Base-by-base conservation (phyloP, 2,888 invertebrate species). In the Callyntrura sp. region DNA sequence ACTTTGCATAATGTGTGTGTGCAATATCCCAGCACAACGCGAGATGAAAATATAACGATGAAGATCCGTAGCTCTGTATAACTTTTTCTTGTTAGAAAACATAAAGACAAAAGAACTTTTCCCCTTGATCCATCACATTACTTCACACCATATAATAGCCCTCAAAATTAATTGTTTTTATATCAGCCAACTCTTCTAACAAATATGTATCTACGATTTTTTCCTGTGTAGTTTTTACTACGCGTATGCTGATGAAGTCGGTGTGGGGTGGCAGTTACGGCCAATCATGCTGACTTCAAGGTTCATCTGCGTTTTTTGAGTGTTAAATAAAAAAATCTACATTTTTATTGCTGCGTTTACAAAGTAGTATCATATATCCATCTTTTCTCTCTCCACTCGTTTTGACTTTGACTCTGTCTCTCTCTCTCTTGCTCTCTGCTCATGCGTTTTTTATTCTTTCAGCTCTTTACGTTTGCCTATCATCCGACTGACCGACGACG, bases 1-100 rank as follows among this genome's bases (percentile, higher is more conserved):
- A 88, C 81, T 88, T 88, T 88, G 87, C 87, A 88, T 88, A 86
- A 86, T 78, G 62, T 76, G 51, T 76, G 51, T 51, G 51, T 43
- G 60, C 20, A 20, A 51, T 23, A 43, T 55, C 23, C 25, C 20
- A 35, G 35, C 6, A 51, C 11, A 51, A 51, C 14, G 51, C 11
- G 51, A 51, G 1, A 70, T 0, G 60, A 81, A 60, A 43, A 73
- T 73, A n/a, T 55, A 78, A 73, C 8, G 35, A 60, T 20, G 43
- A 81, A 6, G 9, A 17, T 14, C 25, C 8, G 0, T 79, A 17
- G 76, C 55, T 70, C 3, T 8, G 45, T 45, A 48, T n/a, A 79
- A 11, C 17, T 68, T 35, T 60, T 28, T 17, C 79, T 35, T 35
- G 17, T 17, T 28, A 5, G 20, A 48, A 20, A 35, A 35, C 35